A percentile compares a stretch with the other conserved stretches of the same genome.
These are phyloP conservation scores for Caenorhabditis angaria DNA, from an alignment of 2,888 invertebrate species.

Conservation along the genomic window DNA sequence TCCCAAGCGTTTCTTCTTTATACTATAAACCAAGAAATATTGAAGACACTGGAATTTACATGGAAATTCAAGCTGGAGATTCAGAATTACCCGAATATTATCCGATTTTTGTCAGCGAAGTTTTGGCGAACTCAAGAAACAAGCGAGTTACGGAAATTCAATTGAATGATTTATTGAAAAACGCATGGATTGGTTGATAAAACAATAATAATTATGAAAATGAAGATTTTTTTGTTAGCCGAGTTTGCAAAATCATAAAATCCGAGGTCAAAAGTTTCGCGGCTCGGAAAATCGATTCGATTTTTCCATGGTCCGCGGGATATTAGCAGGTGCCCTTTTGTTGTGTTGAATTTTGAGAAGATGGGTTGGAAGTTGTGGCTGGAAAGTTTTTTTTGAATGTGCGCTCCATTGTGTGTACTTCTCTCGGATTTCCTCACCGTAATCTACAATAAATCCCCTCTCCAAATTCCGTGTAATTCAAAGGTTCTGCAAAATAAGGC, in stretches of 20 bases:
- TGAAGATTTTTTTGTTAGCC: not conserved
- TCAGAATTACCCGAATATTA: not conserved
- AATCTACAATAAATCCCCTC: not conserved
- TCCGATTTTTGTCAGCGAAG: not conserved
- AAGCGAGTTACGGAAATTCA: constrained; percentile 38
- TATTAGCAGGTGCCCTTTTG: not conserved
- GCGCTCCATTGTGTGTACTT: too few species aligned
- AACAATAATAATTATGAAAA: not conserved
- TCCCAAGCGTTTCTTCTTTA: not conserved
- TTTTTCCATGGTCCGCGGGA: not conserved
- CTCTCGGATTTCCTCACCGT: not conserved
- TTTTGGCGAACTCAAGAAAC: not conserved
- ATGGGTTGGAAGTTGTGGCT: too few species aligned
- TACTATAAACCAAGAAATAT: not conserved
- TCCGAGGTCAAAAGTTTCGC: not conserved
- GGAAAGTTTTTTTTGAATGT: not conserved
- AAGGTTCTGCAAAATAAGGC: not conserved
- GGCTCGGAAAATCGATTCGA: not conserved
- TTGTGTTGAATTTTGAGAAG: not conserved
- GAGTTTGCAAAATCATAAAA: not conserved
- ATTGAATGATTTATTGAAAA: constrained; percentile 36
- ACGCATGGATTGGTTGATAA: constrained; percentile 34
- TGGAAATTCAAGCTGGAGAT: not conserved
- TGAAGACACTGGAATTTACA: not conserved
- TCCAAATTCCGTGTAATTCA: not conserved